Conservation (phyloP, 1,140 invertebrate genomes). For the Lineus longissimus region DNA sequence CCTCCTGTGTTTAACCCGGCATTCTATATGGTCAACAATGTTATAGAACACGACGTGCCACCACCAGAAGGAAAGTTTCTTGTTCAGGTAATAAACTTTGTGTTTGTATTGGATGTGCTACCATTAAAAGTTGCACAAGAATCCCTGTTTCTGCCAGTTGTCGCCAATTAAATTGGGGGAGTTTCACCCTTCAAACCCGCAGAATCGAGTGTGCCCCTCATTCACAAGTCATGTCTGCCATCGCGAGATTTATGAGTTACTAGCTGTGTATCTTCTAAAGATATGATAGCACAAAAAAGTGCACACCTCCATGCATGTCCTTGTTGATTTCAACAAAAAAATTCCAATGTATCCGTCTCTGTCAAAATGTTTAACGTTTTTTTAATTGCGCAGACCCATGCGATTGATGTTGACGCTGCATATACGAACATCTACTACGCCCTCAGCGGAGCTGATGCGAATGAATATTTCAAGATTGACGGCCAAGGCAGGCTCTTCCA, state of each 20-base stretch:
- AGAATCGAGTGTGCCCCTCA: too few relatives aligned
- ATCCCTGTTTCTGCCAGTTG: neutral
- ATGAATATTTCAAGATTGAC: slow-evolving; percentile 13
- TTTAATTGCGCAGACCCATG: slow-evolving; percentile 69
- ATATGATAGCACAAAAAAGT: too few relatives aligned
- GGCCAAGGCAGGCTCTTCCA: slow-evolving; percentile 33
- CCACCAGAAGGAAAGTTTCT: slow-evolving; percentile 23
- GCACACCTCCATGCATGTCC: too few relatives aligned
- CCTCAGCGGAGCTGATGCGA: slow-evolving; percentile 73
- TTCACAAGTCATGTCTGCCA: too few relatives aligned
- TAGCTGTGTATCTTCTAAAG: too few relatives aligned
- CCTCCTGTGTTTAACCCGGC: slow-evolving; percentile 12
- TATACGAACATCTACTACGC: slow-evolving; percentile 93
- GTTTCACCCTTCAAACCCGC: too few relatives aligned
- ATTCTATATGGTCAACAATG: slow-evolving; percentile 76
- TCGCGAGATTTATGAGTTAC: too few relatives aligned
- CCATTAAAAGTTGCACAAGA: neutral
- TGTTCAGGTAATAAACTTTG: slow-evolving; percentile 31
- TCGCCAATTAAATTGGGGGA: neutral
- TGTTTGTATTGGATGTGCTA: too few relatives aligned
- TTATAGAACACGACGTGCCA: slow-evolving; percentile 73
- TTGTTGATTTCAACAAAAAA: too few relatives aligned
- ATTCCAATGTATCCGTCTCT: neutral
- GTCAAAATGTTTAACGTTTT: neutral
- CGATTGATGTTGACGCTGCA: slow-evolving; percentile 86